phyloP scores from a whole-genome alignment of 2,797 vertebrate genomes.

The Halcyon chelicuti region DNA sequence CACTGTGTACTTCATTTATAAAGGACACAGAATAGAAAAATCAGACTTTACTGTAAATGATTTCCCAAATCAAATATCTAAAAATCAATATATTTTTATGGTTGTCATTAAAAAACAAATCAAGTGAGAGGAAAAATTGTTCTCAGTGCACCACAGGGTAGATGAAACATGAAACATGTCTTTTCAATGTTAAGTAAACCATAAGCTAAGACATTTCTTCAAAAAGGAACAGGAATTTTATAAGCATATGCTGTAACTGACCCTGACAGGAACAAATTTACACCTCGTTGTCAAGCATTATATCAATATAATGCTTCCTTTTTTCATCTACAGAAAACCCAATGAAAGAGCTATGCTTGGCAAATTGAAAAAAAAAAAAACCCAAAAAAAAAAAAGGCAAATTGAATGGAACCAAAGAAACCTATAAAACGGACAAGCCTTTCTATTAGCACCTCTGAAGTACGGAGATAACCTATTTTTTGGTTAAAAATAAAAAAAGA shows the following conservation, averaged over 20 bases:
- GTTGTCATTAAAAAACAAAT: neutral
- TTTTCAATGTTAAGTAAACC: neutral
- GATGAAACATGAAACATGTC: neutral
- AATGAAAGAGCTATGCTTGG: neutral
- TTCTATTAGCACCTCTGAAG: neutral
- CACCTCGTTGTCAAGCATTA: neutral
- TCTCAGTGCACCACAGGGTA: neutral
- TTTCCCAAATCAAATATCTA: conserved; percentile 67
- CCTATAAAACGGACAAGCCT: neutral
- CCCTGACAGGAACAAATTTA: neutral
- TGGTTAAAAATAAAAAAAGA: neutral
- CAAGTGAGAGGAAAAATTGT: neutral
- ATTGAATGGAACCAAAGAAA: neutral
- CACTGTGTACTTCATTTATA: conserved; percentile 47
- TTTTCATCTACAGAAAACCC: neutral
- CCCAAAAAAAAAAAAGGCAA: neutral
- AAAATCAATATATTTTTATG: conserved; percentile 50
- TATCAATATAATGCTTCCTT: neutral
- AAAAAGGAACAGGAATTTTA: neutral
- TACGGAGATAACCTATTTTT: neutral
- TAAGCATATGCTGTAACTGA: neutral
- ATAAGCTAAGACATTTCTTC: neutral
- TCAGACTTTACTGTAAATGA: conserved; percentile 47
- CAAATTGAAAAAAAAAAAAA: neutral
- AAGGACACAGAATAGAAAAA: conserved; percentile 21